phyloP scores from a whole-genome alignment of 2,797 vertebrate genomes.

The Leucoraja ocellata region DNA sequence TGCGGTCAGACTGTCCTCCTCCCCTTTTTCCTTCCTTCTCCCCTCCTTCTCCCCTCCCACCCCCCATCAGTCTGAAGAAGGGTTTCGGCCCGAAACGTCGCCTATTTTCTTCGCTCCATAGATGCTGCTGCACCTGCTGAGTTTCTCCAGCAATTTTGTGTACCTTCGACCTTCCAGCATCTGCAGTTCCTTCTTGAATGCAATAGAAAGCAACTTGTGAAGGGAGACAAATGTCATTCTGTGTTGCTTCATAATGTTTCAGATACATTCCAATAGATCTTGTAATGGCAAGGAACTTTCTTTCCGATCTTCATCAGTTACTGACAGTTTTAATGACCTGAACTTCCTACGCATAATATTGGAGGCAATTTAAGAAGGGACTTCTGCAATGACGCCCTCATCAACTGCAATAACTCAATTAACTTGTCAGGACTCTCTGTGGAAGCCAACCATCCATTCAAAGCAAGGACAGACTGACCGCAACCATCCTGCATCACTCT shows the following conservation, averaged over 20 bases:
- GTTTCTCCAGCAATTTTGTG: too few species aligned
- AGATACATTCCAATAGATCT: not conserved
- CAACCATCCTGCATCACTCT: not conserved
- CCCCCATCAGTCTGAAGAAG: too few species aligned
- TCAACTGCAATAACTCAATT: slow-evolving; percentile 17
- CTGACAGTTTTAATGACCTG: not conserved
- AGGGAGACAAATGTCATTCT: not conserved
- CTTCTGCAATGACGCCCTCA: not conserved
- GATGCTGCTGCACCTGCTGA: too few species aligned
- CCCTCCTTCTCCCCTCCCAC: too few species aligned
- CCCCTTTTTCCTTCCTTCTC: too few species aligned
- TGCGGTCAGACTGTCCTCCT: too few species aligned
- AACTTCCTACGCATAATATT: not conserved
- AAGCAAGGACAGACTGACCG: not conserved
- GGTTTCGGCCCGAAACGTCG: too few species aligned
- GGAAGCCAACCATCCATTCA: not conserved
- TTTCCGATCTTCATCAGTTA: not conserved
- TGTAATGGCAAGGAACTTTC: not conserved
- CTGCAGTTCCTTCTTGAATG: not conserved
- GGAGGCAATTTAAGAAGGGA: not conserved
- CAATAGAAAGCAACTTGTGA: not conserved
- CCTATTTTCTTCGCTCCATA: too few species aligned
- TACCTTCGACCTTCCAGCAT: too few species aligned
- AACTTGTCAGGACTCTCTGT: not conserved
- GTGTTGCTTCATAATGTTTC: not conserved